Evolutionary conservation across 2,797 vertebrate genomes (phyloP), one percentile per base, ranked within the genome.

Genomic region (Hoplostethus atlanticus): DNA sequence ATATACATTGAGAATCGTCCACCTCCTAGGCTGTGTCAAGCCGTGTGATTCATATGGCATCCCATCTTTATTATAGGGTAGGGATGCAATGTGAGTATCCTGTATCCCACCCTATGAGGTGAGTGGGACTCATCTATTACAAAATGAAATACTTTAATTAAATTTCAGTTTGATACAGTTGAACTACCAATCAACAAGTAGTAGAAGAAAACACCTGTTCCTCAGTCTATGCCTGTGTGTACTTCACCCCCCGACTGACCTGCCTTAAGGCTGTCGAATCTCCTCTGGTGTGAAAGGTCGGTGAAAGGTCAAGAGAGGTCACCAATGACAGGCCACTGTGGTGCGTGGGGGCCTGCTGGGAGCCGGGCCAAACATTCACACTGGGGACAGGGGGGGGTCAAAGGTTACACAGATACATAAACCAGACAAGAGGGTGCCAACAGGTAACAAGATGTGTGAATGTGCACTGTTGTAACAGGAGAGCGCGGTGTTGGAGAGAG

Each of bases 381-480:
- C 1, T 8, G 56, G 17, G 21, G 21, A 1, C 1, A 1, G 21
- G 21, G 21, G 21, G 21, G 68, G 84, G 85, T 91, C 86, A 91
- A 64, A 91, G 87, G 84, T 89, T 66, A 66, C 52, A 1, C 47
- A 86, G 86, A 92, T 84, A 90, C 82, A 89, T 79, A 81, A 79
- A 81, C 10, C 65, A 77, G 80, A 89, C 84, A 86, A 91, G 87
- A 87, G 85, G 85, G 90, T 88, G 87, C 76, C 85, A 91, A 89
- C 89, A 91, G 86, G 89, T 92, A 91, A 21, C 55, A 71, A 85
- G 80, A 86, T 28, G 76, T 81, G 87, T 85, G 86, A 85, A 88
- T 65, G 70, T 84, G 64, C 71, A 48, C 38, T 44, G 56, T 57
- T 87, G 85, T 86, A 87, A 88, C 82, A 77, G 47, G 82, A 88